Percentiles rank a stretch among this genome's conserved stretches.
Conservation (phyloP, 1,140 invertebrate species). For the Euura saliciscinereae region DNA sequence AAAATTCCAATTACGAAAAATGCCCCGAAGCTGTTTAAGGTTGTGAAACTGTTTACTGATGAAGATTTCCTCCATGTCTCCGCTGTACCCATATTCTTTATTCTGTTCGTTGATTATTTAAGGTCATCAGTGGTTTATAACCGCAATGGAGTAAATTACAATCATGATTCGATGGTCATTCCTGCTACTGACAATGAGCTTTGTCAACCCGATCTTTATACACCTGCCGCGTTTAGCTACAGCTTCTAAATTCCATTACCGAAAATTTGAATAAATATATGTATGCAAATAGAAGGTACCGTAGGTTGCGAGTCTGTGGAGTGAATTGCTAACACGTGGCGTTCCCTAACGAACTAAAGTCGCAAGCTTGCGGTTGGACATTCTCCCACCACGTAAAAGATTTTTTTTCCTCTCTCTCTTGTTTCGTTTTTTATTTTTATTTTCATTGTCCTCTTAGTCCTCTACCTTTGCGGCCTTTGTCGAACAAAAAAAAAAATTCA, state of each 20-base stretch:
- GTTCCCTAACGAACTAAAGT: not conserved
- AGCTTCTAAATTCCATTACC: not conserved
- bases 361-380: not conserved
- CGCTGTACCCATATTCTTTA: too few relatives aligned
- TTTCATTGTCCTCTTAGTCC: not conserved
- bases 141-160: not conserved
- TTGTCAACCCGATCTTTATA: not conserved
- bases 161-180: not conserved
- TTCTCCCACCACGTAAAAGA: too few relatives aligned
- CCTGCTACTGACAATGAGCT: not conserved
- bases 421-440: not conserved
- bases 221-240: not conserved
- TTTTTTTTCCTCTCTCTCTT: not conserved
- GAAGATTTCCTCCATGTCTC: not conserved
- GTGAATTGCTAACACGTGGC: not conserved
- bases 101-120: too few relatives aligned
- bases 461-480: not conserved
- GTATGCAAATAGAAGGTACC: not conserved
- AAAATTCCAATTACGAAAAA: not conserved
- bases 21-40: not conserved
- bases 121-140: not conserved
- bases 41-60: not conserved
- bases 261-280: conserved; percentile 1
- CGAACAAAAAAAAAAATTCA: too few relatives aligned
- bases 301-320: not conserved